Evolutionary conservation across 2,113 vertebrate species (phyloP), one percentile per base, ranked within the genome.

Genomic region (Marmota flaviventris): DNA sequence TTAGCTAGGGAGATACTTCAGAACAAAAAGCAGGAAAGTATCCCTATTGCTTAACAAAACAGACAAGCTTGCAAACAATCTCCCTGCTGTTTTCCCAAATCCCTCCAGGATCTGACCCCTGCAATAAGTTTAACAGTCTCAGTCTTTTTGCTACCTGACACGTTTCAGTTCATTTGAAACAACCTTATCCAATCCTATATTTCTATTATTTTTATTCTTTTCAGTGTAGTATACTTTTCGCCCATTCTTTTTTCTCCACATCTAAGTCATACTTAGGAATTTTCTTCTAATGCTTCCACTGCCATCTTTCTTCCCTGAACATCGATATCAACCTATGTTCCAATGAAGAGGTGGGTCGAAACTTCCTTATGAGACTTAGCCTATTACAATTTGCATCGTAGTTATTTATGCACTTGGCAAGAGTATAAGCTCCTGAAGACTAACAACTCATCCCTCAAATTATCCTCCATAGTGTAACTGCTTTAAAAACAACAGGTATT

Each of bases 401-500:
- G 18, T 81, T 95, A 79, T 87, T 89, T 82, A 56, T 61, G 67
- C 12, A 39, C n/a, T 79, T 88, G 76, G 10, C 58, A 85, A 82
- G 37, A 93, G 9, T 48, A 14, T 76, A 42, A 90, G 9, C 17
- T 89, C 22, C 25, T 75, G 42, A 87, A 75, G 58, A 53, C 37
- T 82, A 70, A 70, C 53, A 94, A 67, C 22, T 24, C 17, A 34
- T 69, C 22, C 34, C 39, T 39, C 56, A 87, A 77, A 85, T 93
- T 77, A 56, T 58, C 39, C 29, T 70, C 48, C 83, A 81, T 32
- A 61, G 69, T 76, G 2, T 5, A 92, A 45, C 37, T 63, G 56
- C 34, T 61, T 90, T 88, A 51, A 69, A 95, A 89, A 94, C 14
- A 97, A 22, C 39, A 95, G 53, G 56, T 51, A 58, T 37, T 91